Base-by-base conservation (phyloP, 2,888 invertebrate species). In the Galerucella nymphaeae region DNA sequence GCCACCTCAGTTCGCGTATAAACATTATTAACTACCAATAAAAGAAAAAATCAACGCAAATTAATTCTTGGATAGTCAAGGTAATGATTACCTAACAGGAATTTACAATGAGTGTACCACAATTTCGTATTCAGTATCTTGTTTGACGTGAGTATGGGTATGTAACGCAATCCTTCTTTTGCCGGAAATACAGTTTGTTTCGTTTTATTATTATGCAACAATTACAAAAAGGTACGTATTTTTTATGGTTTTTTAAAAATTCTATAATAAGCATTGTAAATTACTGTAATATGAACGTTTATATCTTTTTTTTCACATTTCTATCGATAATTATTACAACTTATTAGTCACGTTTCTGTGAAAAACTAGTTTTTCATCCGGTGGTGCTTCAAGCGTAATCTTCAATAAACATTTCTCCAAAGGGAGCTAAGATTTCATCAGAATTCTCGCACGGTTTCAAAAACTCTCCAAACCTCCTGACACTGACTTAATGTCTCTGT, bases 81-180 rank as follows among this genome's bases (percentile, higher is more conserved):
- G 53, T 53, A 53, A 53, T 16, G 9, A 53, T 53, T 53, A 53
- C 53, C 16, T n/a, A 16, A 53, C 53, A 10, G 53, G 53, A 53
- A 53, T 53, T 53, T 53, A 53, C 53, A 10, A 53, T 53, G 53
- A 53, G 53, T 53, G 53, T 48, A n/a, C n/a, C 5, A n/a, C 48
- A 48, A n/a, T 48, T 48, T 48, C 48, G 14, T n/a, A 48, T 48
- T 48, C 53, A 53, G 53, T 53, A 53, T 53, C n/a, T 10, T 9
- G 10, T 16, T 9, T 18, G 53, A 18, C 53, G 53, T 18, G 11
- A n/a, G 10, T 10, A 18, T 18, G n/a, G n/a, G n/a, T 10, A 53
- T 18, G 18, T 16, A 53, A 18, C 9, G 16, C 16, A 53, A n/a
- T n/a, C n/a, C 18, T 53, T 53, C 0, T 18, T 53, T 53, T 9